Base-by-base conservation (phyloP, 2,888 invertebrate species). In the Phortica okadai region DNA sequence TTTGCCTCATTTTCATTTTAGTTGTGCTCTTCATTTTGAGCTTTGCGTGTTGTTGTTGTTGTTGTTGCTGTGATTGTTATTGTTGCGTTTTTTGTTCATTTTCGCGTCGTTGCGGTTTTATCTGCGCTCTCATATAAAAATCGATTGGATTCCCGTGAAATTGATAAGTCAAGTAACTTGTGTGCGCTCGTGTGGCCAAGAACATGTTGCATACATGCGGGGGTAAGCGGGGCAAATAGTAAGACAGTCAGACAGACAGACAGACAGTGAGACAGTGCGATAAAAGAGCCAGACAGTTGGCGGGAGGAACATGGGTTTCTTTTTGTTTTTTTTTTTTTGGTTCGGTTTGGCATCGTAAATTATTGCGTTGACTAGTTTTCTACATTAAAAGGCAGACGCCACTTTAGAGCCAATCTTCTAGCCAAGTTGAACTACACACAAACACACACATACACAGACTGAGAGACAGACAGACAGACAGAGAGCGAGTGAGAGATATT, bases 141-240 rank as follows among this genome's bases (percentile, higher is more conserved):
- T 89, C 88, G 90, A 88, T 88, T 89, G 89, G 89, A 89, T 88
- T 88, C 88, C 84, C 87, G 88, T 88, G 88, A 88, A 88, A 88
- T 88, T 88, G 88, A 88, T 88, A 88, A 88, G 88, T 89, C 89
- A 86, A 86, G 89, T 88, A 87, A 86, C 87, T 85, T 87, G 87
- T 81, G 87, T 81, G 74, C 59, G 67, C 64, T 74, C 67, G 58
- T 69, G 74, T 74, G 74, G 62, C 50, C 74, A 62, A 64, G 50
- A 14, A 50, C 50, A 50, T 50, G 50, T 50, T 50, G 14, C 8
- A 50, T 14, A 14, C 8, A 66, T 66, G 21, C 1, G 66, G 21
- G 8, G 33, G 33, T 33, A 33, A 33, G 10, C 2, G 41, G 14
- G 10, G 21, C 33, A 33, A 41, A 33, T 33, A 33, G 41, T 21